Evolutionary conservation across 2,888 invertebrate species (phyloP), one percentile per base, ranked within the genome.

Genomic region (Caenorhabditis drosophilae): DNA sequence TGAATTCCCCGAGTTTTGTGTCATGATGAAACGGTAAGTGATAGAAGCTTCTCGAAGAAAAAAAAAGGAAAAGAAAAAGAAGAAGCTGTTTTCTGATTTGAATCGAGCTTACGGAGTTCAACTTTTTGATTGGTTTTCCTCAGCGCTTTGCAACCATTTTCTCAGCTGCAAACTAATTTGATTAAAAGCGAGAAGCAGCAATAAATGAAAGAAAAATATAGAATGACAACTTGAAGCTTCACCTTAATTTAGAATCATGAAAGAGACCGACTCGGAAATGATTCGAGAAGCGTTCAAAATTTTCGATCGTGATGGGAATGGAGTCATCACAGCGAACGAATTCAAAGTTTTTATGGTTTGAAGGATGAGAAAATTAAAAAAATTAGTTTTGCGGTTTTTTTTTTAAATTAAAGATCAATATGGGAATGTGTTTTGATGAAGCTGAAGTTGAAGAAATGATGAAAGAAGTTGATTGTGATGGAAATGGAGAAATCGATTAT

Each of bases 401-500:
- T 15, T 22, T 44, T 18, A 20, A 44, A 22, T 44, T 15, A 36
- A 62, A 73, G 73, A 57, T 68, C 9, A 75, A 80, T 56, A 80
- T 80, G 80, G 80, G 80, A 44, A 80, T 80, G 81, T 79, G 79
- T 60, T 81, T 81, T 70, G 79, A 77, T 50, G 81, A 81, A 50
- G 69, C 67, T 18, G 81, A 81, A 63, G 81, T 81, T 41, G 80
- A 81, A 67, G 81, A 81, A 45, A 81, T 81, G 72, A 73, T 78
- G 66, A 57, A 47, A 7, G 68, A 72, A 26, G 72, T 76, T 40
- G 75, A 78, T 64, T 71, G 71, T 50, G 76, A 78, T 49, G 77
- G 77, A 48, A 75, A 78, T 61, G 78, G 78, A 4, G 74, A 77
- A 41, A 77, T 78, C 53, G 72, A 78, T 62, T 76, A 79, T 68